Conservation (phyloP, 2,797 vertebrate genomes). For the Cheirogaleus major region DNA sequence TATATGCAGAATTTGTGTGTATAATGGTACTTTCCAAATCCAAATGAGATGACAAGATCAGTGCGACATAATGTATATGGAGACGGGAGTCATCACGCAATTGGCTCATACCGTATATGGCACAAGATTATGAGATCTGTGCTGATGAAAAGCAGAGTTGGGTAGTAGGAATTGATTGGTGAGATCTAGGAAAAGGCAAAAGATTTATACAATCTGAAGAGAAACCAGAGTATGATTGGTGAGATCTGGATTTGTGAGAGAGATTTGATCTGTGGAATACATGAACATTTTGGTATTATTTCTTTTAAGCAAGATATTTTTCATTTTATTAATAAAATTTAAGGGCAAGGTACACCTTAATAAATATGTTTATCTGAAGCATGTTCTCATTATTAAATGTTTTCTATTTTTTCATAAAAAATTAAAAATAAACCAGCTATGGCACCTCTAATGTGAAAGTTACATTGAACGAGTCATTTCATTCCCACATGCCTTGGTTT, state of each 20-base stretch:
- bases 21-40: not conserved
- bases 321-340: constrained; percentile 38
- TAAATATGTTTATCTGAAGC: constrained; percentile 40
- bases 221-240: too few relatives aligned
- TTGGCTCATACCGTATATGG: not conserved
- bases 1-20: not conserved
- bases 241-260: not conserved
- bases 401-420: not conserved
- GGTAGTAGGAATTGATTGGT: not conserved
- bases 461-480: not conserved
- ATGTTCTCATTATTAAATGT: not conserved
- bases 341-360: not conserved
- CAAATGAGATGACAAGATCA: not conserved
- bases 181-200: too few relatives aligned
- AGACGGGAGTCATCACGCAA: not conserved
- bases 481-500: not conserved
- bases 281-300: not conserved
- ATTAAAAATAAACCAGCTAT: not conserved
- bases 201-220: too few relatives aligned
- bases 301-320: constrained; percentile 55
- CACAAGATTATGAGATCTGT: not conserved
- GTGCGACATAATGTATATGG: not conserved
- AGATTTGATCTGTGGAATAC: not conserved
- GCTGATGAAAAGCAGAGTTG: not conserved
- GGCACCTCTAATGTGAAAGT: constrained; percentile 29